Conservation (phyloP, 2,113 vertebrate genomes). For the Sturnus vulgaris region DNA sequence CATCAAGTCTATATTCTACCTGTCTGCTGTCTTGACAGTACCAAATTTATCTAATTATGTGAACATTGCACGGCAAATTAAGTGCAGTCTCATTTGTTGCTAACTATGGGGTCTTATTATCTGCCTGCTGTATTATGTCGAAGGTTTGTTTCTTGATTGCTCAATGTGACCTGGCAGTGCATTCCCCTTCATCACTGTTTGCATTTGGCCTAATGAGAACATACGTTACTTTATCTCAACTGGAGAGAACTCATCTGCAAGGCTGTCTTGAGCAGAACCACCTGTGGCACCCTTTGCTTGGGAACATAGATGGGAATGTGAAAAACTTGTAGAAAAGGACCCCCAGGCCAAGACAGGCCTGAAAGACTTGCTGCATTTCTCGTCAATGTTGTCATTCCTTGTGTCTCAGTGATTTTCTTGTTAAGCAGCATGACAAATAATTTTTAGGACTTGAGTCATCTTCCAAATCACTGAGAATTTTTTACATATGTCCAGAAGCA, state of each 20-base stretch:
- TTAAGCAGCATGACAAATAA: neutral
- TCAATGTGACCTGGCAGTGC: conserved; percentile 70
- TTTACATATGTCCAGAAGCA: neutral
- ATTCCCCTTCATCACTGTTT: conserved; percentile 77
- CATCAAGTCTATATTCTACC: conserved; percentile 78
- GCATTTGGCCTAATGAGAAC: conserved; percentile 71
- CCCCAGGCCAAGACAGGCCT: rapidly evolving
- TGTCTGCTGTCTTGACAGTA: conserved; percentile 60
- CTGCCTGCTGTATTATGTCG: conserved; percentile 62
- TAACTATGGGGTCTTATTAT: conserved; percentile 73
- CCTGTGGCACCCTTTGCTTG: neutral
- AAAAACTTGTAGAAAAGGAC: neutral
- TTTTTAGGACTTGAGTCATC: neutral
- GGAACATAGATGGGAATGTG: neutral
- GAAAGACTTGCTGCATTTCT: neutral
- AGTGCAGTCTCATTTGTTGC: conserved; percentile 75
- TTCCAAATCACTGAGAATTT: neutral
- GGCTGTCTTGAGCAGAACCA: neutral
- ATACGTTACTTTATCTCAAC: conserved; percentile 70
- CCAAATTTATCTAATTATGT: conserved; percentile 82
- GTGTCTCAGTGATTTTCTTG: neutral
- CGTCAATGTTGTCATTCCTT: neutral
- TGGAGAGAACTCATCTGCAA: conserved; percentile 33
- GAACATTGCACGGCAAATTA: conserved; percentile 76
- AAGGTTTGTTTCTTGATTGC: conserved; percentile 73